Percentiles rank a stretch among this genome's conserved stretches.
Evolutionary conservation across 2,888 invertebrate species (phyloP).

Genomic region (Oxytorus armatus): DNA sequence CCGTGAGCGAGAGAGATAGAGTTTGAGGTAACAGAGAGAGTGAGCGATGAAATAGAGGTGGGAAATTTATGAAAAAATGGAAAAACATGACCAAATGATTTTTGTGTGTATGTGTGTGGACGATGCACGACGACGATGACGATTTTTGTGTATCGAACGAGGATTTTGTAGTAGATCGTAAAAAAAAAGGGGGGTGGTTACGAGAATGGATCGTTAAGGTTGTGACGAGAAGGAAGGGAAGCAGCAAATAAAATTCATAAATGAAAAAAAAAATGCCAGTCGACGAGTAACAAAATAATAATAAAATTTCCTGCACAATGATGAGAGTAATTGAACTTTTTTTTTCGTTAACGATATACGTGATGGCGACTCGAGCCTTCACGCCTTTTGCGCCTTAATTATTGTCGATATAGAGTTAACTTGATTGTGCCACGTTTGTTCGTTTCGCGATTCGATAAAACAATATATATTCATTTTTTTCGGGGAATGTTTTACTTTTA

Average conservation of each 20-base stretch:
- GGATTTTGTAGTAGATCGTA: conserved; percentile 35
- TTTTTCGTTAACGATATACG: conserved; percentile 13
- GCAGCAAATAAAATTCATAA: conserved; percentile 82
- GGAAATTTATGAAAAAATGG: conserved; percentile 48
- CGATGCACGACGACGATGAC: conserved; percentile 66
- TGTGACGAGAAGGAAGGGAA: conserved; percentile 57
- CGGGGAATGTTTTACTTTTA: conserved; percentile 12
- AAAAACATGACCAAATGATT: conserved; percentile 55
- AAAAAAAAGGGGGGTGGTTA: conserved; percentile 34
- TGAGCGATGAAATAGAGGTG: conserved; percentile 53
- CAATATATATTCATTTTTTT: background rate
- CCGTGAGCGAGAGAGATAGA: conserved; percentile 70
- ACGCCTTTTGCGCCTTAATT: conserved; percentile 25
- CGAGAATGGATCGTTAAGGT: conserved; percentile 37
- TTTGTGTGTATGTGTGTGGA: conserved; percentile 38
- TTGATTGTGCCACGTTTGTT: conserved; percentile 75
- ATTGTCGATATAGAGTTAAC: conserved; percentile 70
- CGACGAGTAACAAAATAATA: conserved; percentile 73
- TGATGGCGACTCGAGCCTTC: conserved; percentile 28
- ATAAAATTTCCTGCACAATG: conserved; percentile 66
- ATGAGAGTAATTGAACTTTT: conserved; percentile 44
- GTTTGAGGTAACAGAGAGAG: conserved; percentile 64
- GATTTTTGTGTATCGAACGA: conserved; percentile 33
- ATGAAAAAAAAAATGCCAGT: conserved; percentile 79
- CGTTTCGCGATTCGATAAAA: conserved; percentile 29